These are phyloP conservation scores for Meghimatium bilineatum DNA, from an alignment of 2,888 invertebrate species.

Conservation along the genomic window DNA sequence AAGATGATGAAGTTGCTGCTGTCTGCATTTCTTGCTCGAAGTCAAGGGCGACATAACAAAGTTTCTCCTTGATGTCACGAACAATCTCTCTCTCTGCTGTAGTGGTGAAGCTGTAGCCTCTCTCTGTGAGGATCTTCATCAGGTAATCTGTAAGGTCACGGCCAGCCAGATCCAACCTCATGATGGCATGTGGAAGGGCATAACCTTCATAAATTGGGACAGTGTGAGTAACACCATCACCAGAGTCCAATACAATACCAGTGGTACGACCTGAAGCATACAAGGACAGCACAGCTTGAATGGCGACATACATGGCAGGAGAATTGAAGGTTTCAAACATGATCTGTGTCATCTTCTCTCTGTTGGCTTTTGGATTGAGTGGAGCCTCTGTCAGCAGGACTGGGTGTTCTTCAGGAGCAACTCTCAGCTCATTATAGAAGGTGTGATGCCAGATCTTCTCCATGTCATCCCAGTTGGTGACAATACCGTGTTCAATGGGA, in stretches of 20 bases:
- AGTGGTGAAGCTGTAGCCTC: conserved; percentile 74
- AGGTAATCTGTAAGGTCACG: conserved; percentile 80
- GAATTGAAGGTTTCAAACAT: conserved; percentile 92
- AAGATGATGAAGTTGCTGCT: conserved; percentile 90
- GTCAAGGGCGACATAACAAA: conserved; percentile 90
- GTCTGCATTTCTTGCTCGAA: conserved; percentile 92
- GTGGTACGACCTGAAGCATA: conserved; percentile 97
- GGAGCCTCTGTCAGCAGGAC: conserved; percentile 95
- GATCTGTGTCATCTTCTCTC: conserved; percentile 94
- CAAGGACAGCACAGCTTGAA: conserved; percentile 93
- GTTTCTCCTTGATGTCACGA: conserved; percentile 95
- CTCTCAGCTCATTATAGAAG: conserved; percentile 85
- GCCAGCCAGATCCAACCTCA: conserved; percentile 79
- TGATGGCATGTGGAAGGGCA: conserved; percentile 94
- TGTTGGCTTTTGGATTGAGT: conserved; percentile 94
- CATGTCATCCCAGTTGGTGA: conserved; percentile 70
- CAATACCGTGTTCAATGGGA: conserved; percentile 73
- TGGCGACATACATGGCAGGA: conserved; percentile 95
- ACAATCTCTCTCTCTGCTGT: conserved; percentile 95
- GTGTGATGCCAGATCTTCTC: conserved; percentile 77
- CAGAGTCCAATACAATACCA: conserved; percentile 95
- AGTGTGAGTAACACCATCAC: conserved; percentile 95
- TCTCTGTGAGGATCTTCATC: conserved; percentile 82
- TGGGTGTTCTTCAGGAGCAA: conserved; percentile 95
- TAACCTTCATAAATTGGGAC: conserved; percentile 95